These are phyloP conservation scores for Tachina grossa DNA, from an alignment of 2,888 invertebrate genomes.

Conservation along the genomic window DNA sequence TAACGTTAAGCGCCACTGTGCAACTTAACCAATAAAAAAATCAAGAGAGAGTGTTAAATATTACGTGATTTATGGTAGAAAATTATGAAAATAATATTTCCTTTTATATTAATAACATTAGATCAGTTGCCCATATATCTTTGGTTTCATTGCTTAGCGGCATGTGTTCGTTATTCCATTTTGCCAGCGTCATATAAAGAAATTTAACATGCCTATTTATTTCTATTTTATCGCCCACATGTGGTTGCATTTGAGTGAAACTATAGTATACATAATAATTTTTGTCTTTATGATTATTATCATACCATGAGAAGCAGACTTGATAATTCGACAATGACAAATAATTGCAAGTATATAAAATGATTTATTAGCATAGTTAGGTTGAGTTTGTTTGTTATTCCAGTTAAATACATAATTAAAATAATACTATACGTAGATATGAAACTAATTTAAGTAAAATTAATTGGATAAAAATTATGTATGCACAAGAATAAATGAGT, in stretches of 20 bases:
- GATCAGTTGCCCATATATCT: background rate
- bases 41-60: no score
- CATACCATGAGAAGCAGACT: background rate
- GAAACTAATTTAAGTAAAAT: no score
- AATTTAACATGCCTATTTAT: background rate
- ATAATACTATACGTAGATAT: no score
- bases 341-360: conserved; percentile 13
- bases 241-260: background rate
- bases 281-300: conserved; percentile 2
- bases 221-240: background rate
- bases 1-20: no score
- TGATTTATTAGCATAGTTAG: conserved; percentile 5
- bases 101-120: no score
- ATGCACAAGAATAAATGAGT: no score
- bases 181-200: background rate
- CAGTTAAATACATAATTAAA: no score
- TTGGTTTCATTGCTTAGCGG: background rate
- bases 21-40: no score
- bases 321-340: conserved; percentile 20
- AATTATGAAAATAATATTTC: no score
- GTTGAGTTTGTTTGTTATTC: background rate
- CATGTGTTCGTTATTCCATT: background rate
- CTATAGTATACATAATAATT: background rate
- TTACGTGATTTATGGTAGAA: no score
- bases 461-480: no score